Evolutionary conservation across 2,797 vertebrate genomes (phyloP).

Genomic region (Mormyrus proboscirostris): DNA sequence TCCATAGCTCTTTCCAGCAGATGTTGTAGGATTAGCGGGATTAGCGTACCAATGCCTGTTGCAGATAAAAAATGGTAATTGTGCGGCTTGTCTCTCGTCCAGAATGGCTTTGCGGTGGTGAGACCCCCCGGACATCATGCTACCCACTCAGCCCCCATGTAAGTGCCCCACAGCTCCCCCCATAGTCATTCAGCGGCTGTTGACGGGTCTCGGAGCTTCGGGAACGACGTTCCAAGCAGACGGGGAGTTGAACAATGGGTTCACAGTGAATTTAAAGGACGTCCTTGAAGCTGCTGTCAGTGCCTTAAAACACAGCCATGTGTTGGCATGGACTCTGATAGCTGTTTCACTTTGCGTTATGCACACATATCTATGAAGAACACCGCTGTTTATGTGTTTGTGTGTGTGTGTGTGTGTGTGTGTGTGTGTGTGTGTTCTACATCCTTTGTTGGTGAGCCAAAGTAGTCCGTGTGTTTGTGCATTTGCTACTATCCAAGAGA

Average conservation of each 20-base stretch:
- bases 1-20: background rate
- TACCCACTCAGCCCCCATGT: conserved; percentile 88
- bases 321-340: conserved; percentile 16
- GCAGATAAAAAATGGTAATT: background rate
- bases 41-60: background rate
- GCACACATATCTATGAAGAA: background rate
- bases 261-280: background rate
- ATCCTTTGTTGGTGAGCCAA: background rate
- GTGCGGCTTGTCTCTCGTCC: conserved; percentile 30
- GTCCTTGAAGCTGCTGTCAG: background rate
- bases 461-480: background rate
- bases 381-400: background rate
- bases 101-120: conserved; percentile 95
- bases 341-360: conserved; percentile 28
- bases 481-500: background rate
- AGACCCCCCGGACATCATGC: conserved; percentile 92
- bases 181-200: background rate
- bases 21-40: background rate
- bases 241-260: background rate
- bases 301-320: background rate
- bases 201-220: background rate
- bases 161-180: conserved; percentile 40
- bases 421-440: background rate
- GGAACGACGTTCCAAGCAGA: background rate
- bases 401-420: background rate